These are phyloP conservation scores for Oreochromis tanganicae DNA, from an alignment of 2,113 vertebrate species.

Conservation along the genomic window DNA sequence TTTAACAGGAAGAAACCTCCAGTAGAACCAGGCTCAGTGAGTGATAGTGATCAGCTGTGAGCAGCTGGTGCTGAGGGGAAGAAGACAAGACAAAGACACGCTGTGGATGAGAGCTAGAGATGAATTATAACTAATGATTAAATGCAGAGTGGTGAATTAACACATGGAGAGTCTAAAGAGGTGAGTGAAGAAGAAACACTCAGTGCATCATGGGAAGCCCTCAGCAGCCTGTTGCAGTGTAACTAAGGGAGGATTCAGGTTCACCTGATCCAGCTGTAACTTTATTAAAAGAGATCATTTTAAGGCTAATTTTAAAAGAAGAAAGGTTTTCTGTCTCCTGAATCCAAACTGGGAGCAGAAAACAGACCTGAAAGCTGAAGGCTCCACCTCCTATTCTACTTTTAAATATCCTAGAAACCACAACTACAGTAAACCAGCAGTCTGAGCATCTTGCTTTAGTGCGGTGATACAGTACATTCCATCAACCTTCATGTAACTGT, in stretches of 20 bases:
- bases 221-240: rapidly evolving
- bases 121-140: neutral
- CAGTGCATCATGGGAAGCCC: neutral
- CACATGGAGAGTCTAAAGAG: neutral
- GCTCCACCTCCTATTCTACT: neutral
- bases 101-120: neutral
- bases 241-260: neutral
- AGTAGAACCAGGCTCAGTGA: neutral
- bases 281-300: neutral
- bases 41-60: neutral
- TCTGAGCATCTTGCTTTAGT: neutral
- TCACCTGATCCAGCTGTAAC: neutral
- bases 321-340: neutral
- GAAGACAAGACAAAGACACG: neutral
- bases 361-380: neutral
- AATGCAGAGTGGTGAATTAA: neutral
- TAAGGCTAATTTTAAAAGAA: neutral
- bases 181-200: neutral
- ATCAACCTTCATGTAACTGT: neutral
- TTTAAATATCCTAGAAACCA: neutral
- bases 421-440: neutral
- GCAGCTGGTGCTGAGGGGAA: neutral
- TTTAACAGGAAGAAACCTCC: neutral
- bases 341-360: neutral
- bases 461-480: rapidly evolving